phyloP scores from a whole-genome alignment of 2,113 vertebrate species.

The Engraulis encrasicolus region DNA sequence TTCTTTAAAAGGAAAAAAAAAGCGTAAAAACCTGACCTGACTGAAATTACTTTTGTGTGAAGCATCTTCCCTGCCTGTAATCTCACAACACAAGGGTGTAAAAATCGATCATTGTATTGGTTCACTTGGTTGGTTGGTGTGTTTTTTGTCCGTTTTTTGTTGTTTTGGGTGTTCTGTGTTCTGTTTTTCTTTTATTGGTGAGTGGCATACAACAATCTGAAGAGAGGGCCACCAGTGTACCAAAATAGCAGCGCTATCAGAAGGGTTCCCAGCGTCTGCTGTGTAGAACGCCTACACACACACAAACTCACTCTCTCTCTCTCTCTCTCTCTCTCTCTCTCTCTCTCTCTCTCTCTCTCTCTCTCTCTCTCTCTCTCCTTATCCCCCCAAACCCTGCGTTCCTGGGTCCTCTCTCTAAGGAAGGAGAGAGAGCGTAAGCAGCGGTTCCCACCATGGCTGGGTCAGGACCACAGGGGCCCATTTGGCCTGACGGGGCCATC shows the following conservation, averaged over 20 bases:
- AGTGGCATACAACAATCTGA: neutral
- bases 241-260: slow-evolving; percentile 34
- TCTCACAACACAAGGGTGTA: neutral
- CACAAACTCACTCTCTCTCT: neutral
- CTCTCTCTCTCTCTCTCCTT: neutral
- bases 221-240: neutral
- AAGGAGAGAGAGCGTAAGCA: neutral
- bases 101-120: neutral
- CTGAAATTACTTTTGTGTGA: neutral
- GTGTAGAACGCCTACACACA: neutral
- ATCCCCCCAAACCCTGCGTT: neutral
- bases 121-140: too few species aligned
- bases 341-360: neutral
- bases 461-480: slow-evolving; percentile 7
- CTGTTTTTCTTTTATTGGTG: neutral
- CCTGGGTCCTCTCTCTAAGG: neutral
- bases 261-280: neutral
- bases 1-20: neutral
- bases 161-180: neutral
- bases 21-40: too few species aligned
- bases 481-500: neutral
- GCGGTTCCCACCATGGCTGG: neutral
- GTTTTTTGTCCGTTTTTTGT: too few species aligned
- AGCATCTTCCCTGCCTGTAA: neutral
- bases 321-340: neutral